Conservation (phyloP, 2,797 vertebrate species). For the Tapirus indicus region DNA sequence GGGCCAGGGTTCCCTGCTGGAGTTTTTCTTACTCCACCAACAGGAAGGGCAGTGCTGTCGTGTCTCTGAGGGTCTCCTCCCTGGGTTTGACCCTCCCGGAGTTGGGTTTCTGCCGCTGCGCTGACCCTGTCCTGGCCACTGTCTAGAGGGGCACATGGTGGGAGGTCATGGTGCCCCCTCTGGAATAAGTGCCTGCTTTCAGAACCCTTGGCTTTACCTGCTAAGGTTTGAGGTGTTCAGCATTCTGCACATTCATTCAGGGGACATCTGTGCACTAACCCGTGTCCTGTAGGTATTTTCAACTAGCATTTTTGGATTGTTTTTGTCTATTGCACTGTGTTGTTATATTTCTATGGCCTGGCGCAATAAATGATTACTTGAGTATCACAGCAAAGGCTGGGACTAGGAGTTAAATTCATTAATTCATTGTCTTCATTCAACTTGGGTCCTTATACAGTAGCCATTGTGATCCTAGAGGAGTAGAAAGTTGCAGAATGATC, state of each 20-base stretch:
- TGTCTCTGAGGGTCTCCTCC: neutral
- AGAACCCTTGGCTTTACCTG: neutral
- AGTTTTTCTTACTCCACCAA: neutral
- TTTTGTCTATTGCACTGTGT: neutral
- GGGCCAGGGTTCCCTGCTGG: neutral
- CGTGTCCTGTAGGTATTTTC: neutral
- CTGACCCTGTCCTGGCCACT: too few relatives aligned
- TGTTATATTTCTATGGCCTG: neutral
- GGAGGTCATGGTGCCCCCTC: neutral
- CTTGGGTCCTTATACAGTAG: neutral
- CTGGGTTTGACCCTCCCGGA: neutral
- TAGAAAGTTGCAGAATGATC: neutral
- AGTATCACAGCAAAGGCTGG: neutral
- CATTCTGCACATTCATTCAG: neutral
- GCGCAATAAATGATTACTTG: neutral
- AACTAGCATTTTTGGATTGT: neutral
- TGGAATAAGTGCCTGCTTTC: neutral
- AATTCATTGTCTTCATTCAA: neutral
- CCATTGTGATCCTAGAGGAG: neutral
- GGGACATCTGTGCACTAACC: neutral
- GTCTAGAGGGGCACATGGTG: neutral
- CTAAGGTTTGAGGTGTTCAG: neutral
- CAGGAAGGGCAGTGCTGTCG: neutral
- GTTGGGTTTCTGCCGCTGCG: neutral
- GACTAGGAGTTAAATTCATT: neutral